Base-by-base conservation (phyloP, 92 coral and sea anemone species). In the Desmophyllum pertusum region DNA sequence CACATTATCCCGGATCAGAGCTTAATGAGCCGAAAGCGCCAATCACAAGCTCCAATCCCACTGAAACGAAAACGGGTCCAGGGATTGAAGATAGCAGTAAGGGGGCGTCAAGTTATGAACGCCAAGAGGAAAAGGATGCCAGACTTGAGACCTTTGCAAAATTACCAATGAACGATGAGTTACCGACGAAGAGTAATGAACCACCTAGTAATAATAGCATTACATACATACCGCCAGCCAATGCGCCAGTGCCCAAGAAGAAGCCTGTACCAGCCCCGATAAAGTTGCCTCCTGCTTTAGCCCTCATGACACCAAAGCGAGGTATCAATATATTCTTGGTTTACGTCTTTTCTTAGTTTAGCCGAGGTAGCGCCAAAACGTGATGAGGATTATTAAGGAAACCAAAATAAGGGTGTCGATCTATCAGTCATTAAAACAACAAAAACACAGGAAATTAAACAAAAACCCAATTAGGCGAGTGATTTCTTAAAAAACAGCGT, bases 231-330 rank as follows among this genome's bases (percentile, higher is more conserved):
- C 33, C 59, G 10, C 83, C 75, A 4, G 19, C 17, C 64, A 52
- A 33, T 21, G 63, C 74, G 5, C 65, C 65, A n/a, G 31, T 41
- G 3, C 75, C 57, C 30, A 29, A n/a, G 21, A 68, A 72, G 38
- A 81, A 59, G 19, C 59, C 85, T 1, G 27, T 5, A 29, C 48
- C 36, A 10, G 6, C 19, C 11, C 48, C 36, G 6, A 14, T 48
- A 1, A 80, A 80, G 84, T 25, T 80, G 33, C 77, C 85, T 7
- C 85, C 85, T 37, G 53, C 48, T 3, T 33, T 81, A 31, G 69
- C 69, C 18, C 69, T 81, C 23, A 41, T 81, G 59, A 81, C 85
- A 51, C 85, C 85, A 51, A 53, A 81, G 57, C 50, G 66, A 81
- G 85, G 85, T 81, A 68, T 52, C 30, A 19, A n/a, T 33, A 18